phyloP scores from a whole-genome alignment of 2,888 invertebrate species.

The Horisme vitalbata region DNA sequence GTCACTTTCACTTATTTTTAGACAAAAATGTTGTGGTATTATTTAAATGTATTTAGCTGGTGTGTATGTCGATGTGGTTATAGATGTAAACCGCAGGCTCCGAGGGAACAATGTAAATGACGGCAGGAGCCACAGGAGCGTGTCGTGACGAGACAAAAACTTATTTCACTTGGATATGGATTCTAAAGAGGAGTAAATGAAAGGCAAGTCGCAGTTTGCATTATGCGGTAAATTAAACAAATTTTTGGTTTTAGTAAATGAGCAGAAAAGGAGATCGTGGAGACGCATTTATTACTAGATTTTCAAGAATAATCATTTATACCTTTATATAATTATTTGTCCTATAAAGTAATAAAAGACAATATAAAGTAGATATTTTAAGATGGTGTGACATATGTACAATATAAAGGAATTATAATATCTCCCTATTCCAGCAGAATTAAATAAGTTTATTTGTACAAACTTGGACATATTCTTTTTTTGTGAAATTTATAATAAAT shows the following conservation, averaged over 20 bases:
- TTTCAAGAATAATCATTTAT: not conserved
- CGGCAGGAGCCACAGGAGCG: conserved; percentile 60
- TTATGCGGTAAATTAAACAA: conserved; percentile 74
- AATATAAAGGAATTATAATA: too few relatives aligned
- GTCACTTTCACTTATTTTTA: conserved; percentile 72
- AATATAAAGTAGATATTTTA: too few relatives aligned
- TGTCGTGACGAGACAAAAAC: conserved; percentile 73
- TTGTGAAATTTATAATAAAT: too few relatives aligned
- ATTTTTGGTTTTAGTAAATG: conserved; percentile 65
- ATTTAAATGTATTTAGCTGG: conserved; percentile 56
- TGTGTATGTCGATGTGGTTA: conserved; percentile 57
- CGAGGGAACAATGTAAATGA: conserved; percentile 61
- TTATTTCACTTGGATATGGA: conserved; percentile 72
- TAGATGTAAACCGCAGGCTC: conserved; percentile 67
- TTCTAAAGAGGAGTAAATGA: conserved; percentile 70
- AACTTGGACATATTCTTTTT: too few relatives aligned
- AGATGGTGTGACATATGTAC: too few relatives aligned
- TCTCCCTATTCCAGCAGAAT: too few relatives aligned
- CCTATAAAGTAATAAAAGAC: too few relatives aligned
- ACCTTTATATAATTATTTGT: too few relatives aligned
- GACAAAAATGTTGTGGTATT: conserved; percentile 47
- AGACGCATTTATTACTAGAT: conserved; percentile 37
- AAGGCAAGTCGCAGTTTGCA: conserved; percentile 67
- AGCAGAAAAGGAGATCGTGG: conserved; percentile 44
- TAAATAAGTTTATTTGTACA: too few relatives aligned